Base-by-base conservation (phyloP, 2,797 vertebrate species). In the Tinamus major region DNA sequence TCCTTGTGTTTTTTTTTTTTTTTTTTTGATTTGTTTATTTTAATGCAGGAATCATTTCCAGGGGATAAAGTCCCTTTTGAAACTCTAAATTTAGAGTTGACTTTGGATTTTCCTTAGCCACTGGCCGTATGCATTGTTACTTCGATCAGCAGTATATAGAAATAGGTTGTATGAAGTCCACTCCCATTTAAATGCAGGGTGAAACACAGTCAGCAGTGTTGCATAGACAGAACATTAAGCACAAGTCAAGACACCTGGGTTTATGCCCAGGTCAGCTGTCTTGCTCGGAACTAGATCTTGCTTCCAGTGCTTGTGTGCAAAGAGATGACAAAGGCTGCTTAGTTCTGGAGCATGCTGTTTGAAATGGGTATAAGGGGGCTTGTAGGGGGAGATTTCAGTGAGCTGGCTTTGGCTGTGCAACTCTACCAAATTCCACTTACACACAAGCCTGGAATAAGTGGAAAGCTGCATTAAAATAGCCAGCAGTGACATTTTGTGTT, bases 381-480 rank as follows among this genome's bases (percentile, higher is more conserved):
- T 48, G 26, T n/a, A 21, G n/a, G 13, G 23, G 14, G 6, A 59
- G 27, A 23, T 49, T 27, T 6, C n/a, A 24, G 41, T 29, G 33
- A 27, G 20, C 26, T 46, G 51, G 39, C 24, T 44, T 26, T 48
- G n/a, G 37, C n/a, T 16, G 24, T 37, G 63, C 41, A 42, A 35
- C n/a, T 53, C 23, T 19, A 33, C 51, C 59, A 31, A 85, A 42
- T 39, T 59, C 37, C 15, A 5, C 58, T 85, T 69, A 35, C 41
- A n/a, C 10, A 3, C 55, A 64, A 13, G 48, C 41, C 35, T 68
- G 61, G 77, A 85, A 26, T 44, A 79, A 79, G 42, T 68, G 67
- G 89, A 62, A 92, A 79, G 65, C 90, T 92, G 39, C 58, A 26
- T 80, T 75, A 58, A 68, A 71, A 62, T 69, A 74, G n/a, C 11